Percentiles rank a stretch among this genome's conserved stretches.
phyloP scores from a whole-genome alignment of 2,113 vertebrate genomes.

The Bettongia penicillata region DNA sequence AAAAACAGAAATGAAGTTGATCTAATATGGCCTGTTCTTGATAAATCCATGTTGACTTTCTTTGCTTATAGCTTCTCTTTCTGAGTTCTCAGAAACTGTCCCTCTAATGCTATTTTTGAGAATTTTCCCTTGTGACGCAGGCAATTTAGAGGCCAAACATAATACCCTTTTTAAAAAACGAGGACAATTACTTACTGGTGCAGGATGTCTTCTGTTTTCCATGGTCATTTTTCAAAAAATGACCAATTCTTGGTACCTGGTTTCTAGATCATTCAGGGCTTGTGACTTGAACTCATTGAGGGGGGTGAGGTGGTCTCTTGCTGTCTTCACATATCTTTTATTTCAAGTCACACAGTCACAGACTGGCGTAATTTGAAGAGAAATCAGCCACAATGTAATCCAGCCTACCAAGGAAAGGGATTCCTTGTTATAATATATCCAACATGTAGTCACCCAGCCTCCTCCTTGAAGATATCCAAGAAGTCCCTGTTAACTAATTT shows the following conservation, averaged over 20 bases:
- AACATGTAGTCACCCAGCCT: neutral
- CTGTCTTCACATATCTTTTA: too few relatives aligned
- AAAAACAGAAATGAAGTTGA: neutral
- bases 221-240: neutral
- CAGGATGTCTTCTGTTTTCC: neutral
- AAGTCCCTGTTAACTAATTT: neutral
- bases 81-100: neutral
- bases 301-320: too few relatives aligned
- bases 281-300: too few relatives aligned
- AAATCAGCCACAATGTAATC: neutral
- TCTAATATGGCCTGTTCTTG: neutral
- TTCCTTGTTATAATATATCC: neutral
- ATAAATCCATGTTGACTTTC: neutral
- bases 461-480: neutral
- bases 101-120: too few relatives aligned
- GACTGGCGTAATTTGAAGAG: neutral
- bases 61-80: neutral
- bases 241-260: too few relatives aligned
- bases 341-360: neutral
- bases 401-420: neutral
- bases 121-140: neutral
- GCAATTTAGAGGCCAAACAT: neutral
- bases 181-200: neutral
- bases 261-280: too few relatives aligned
- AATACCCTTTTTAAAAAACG: neutral